Evolutionary conservation across 2,797 vertebrate species (phyloP), one percentile per base, ranked within the genome.

Genomic region (Furcifer pardalis): DNA sequence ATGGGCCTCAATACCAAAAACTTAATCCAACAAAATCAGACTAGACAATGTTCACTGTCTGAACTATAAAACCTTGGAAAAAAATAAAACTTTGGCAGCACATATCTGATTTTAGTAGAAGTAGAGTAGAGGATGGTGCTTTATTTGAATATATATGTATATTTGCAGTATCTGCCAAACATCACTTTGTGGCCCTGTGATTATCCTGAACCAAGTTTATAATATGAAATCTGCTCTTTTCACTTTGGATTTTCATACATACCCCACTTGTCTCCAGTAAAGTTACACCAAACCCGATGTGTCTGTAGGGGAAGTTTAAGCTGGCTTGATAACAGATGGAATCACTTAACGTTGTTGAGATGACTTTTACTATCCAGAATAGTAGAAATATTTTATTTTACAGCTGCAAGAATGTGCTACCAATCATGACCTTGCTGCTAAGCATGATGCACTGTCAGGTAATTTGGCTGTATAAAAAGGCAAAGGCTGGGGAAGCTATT

Each of bases 321-420:
- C 80, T 86, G 76, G 60, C 80, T 86, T 89, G 80, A 79, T 90
- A 94, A 90, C 91, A 88, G 91, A 83, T 89, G 90, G 90, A 94
- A 90, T 94, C 91, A 59, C 91, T 94, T 91, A 93, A 91, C 84
- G 86, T 84, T 69, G n/a, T 86, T 94, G 93, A 93, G 90, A 89
- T 87, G 93, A 93, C 89, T 91, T 82, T 82, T 91, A 80, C 91
- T 10, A 86, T 93, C 94, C 91, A 84, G 92, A 96, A 90, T 79
- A 91, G 83, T 91, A 88, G 92, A 93, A 92, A 88, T 90, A 91
- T 92, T 93, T 94, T 78, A 80, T 71, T 76, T 81, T 92, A 94
- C 78, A 89, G 84, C 89, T 84, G 21, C 86, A 88, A 17, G 78
- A 90, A 87, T 91, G 59, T 81, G 92, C 82, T 94, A 84, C 77